Conservation (phyloP, 2,797 vertebrate genomes). For the Melanotaenia maccullochi region DNA sequence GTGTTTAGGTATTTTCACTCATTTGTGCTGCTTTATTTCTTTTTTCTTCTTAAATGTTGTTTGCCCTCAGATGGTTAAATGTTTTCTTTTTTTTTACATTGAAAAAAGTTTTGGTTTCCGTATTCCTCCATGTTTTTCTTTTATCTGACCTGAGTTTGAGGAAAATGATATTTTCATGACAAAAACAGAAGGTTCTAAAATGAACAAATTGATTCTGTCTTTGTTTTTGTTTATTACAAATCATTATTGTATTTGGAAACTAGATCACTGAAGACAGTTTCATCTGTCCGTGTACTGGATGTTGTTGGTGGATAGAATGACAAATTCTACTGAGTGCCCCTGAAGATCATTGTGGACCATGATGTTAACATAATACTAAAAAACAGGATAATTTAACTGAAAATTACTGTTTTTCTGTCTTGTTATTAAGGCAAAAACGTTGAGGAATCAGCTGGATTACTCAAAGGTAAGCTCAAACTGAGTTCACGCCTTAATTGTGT, state of each 20-base stretch:
- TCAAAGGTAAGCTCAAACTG: conserved; percentile 84
- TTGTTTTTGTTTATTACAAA: neutral
- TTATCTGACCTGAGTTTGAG: neutral
- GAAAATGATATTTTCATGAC: neutral
- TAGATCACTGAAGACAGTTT: neutral
- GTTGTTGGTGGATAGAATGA: neutral
- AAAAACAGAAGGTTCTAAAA: neutral
- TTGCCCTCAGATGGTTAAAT: too few species aligned
- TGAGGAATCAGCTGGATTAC: conserved; percentile 87
- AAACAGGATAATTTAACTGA: neutral
- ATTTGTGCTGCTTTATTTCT: neutral
- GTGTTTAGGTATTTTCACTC: neutral
- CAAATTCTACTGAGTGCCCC: neutral
- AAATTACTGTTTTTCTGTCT: conserved; percentile 47
- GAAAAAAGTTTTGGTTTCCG: neutral
- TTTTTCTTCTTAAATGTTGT: too few species aligned
- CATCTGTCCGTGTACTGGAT: neutral
- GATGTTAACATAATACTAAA: neutral
- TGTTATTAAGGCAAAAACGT: conserved; percentile 85
- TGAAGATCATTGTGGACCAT: neutral
- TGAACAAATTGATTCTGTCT: neutral
- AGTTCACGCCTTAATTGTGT: neutral
- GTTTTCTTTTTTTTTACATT: too few species aligned
- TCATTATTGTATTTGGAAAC: conserved; percentile 6
- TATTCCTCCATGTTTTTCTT: neutral